Conservation (phyloP, 1,140 invertebrate species). For the Neodiprion virginianus region DNA sequence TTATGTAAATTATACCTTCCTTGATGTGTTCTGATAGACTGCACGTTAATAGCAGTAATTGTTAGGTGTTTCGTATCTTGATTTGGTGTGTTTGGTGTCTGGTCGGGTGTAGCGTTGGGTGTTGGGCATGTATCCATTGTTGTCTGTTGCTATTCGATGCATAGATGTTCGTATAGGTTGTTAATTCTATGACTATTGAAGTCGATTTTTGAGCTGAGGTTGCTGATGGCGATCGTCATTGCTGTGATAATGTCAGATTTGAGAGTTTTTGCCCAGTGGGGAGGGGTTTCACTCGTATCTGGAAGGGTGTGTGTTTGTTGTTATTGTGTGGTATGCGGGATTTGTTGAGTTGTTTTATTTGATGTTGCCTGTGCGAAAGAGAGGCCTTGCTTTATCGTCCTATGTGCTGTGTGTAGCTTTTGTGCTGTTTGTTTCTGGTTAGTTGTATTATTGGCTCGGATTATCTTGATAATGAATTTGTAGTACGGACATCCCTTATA, state of each 20-base stretch:
- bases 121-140: background rate
- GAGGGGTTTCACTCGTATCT: too few species aligned
- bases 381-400: background rate
- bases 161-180: background rate
- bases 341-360: background rate
- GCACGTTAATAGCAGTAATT: slow-evolving; percentile 22
- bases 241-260: too few species aligned
- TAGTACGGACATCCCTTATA: background rate
- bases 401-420: background rate
- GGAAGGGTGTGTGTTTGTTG: background rate
- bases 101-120: background rate
- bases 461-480: background rate
- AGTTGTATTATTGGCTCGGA: background rate
- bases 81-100: background rate
- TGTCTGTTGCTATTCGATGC: background rate
- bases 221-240: background rate
- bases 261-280: too few species aligned
- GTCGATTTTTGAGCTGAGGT: background rate
- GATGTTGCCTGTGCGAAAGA: background rate
- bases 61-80: background rate
- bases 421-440: background rate
- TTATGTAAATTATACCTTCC: slow-evolving; percentile 16
- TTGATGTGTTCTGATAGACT: slow-evolving; percentile 13
- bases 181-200: background rate
- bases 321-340: background rate